Base-by-base conservation (phyloP, 2,113 vertebrate species). In the Vimba vimba region DNA sequence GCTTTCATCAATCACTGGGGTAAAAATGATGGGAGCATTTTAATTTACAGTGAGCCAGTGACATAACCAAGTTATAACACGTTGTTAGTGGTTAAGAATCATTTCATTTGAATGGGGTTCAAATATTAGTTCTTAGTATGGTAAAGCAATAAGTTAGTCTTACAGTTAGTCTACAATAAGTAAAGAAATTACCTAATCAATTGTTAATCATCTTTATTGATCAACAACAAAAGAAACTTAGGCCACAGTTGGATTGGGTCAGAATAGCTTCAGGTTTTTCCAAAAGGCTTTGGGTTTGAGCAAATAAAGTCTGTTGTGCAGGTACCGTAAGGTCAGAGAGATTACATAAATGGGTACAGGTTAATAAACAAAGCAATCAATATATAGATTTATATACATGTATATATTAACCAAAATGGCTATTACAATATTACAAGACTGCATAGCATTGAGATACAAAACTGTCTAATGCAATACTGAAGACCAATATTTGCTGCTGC, bases 381-480 rank as follows among this genome's bases (percentile, higher is more conserved):
- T 95, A 92, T 92, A 92, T 91, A 94, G 78, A 89, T 85, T 80
- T 45, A 82, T 93, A 64, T 79, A 86, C 55, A 87, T 94, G 92
- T 92, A 92, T 94, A 90, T 69, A 80, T 83, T 90, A 90, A 93
- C 95, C 89, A 93, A 94, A 94, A 93, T 90, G 84, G 77, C 82
- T 75, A 85, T 86, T 90, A 93, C 92, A 88, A 30, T 90, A 93
- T 92, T 94, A 94, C 91, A 93, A 93, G 92, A 92, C 94, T 95
- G 96, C 95, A 96, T 96, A 96, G 95, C 92, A 95, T 95, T 93
- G 94, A 96, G 93, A 95, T 89, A 92, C 92, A 87, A 94, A 91
- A 91, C 89, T 88, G 93, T 92, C 91, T 94, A 96, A 95, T 94
- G 95, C 94, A 96, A 97, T 95, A 94, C 93, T 75, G 92, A 93